phyloP scores from a whole-genome alignment of 2,113 vertebrate species.

The Rhinolophus ferrumequinum region DNA sequence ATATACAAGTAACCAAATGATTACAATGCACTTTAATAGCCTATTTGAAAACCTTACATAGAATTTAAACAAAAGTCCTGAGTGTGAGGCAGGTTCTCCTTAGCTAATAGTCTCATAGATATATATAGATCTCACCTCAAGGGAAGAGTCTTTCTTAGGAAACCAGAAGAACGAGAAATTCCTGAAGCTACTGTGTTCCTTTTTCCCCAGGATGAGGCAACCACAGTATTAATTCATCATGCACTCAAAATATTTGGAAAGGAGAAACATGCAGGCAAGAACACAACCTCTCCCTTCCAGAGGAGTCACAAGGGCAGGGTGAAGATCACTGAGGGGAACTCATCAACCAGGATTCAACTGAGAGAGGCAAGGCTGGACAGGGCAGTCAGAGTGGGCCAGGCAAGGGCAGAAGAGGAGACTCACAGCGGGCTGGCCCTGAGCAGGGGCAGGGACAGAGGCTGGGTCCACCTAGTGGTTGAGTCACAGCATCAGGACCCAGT shows the following conservation, averaged over 20 bases:
- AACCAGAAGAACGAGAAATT: neutral
- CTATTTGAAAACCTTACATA: neutral
- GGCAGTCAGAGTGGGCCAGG: neutral
- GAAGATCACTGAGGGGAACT: neutral
- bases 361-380: neutral
- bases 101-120: neutral
- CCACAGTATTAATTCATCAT: neutral
- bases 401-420: neutral
- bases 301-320: neutral
- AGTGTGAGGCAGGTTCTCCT: neutral
- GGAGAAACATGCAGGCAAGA: neutral
- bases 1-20: neutral
- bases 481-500: neutral
- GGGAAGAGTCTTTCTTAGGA: neutral
- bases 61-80: neutral
- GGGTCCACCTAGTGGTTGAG: accelerated
- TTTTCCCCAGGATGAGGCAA: neutral
- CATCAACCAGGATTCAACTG: neutral
- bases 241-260: neutral
- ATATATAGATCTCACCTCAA: neutral
- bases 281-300: neutral
- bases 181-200: neutral
- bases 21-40: neutral
- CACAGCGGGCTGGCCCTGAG: neutral
- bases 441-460: neutral